Evolutionary conservation across 2,888 invertebrate genomes (phyloP).

Genomic region (Baronia brevicornis): DNA sequence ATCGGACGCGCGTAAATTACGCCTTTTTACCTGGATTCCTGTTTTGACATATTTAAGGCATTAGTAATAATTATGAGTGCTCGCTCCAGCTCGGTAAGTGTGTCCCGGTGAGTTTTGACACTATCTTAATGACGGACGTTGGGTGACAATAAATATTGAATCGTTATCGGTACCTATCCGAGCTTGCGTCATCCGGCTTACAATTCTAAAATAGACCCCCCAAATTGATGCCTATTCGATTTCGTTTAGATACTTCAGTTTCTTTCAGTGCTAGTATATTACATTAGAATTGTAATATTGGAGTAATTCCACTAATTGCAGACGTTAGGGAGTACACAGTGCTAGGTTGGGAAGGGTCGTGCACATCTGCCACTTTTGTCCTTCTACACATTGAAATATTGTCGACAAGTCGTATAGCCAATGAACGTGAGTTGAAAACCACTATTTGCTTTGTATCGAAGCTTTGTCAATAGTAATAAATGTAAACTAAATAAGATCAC

Average conservation of each 20-base stretch:
- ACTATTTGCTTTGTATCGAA: conserved; percentile 43
- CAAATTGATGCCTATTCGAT: conserved; percentile 37
- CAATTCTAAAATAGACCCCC: conserved; percentile 64
- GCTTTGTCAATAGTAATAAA: background rate
- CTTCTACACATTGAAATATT: conserved; percentile 49
- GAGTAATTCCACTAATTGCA: conserved; percentile 51
- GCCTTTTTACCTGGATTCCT: conserved; percentile 76
- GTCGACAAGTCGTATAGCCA: conserved; percentile 56
- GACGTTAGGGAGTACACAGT: conserved; percentile 47
- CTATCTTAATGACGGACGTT: conserved; percentile 74
- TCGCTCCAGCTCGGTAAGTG: conserved; percentile 53
- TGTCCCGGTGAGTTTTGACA: conserved; percentile 69
- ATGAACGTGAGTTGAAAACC: conserved; percentile 71
- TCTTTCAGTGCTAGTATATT: conserved; percentile 21
- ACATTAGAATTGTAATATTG: conserved; percentile 23
- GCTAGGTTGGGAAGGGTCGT: conserved; percentile 48
- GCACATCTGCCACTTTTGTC: conserved; percentile 67
- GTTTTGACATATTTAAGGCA: conserved; percentile 77
- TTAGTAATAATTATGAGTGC: conserved; percentile 76
- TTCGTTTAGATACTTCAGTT: conserved; percentile 20
- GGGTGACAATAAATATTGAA: conserved; percentile 73
- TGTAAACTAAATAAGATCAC: background rate
- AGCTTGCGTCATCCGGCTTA: conserved; percentile 51
- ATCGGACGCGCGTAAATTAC: conserved; percentile 74
- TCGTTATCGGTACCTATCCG: conserved; percentile 66